Conservation (phyloP, 2,888 invertebrate genomes). For the Pediacus dermestoides region DNA sequence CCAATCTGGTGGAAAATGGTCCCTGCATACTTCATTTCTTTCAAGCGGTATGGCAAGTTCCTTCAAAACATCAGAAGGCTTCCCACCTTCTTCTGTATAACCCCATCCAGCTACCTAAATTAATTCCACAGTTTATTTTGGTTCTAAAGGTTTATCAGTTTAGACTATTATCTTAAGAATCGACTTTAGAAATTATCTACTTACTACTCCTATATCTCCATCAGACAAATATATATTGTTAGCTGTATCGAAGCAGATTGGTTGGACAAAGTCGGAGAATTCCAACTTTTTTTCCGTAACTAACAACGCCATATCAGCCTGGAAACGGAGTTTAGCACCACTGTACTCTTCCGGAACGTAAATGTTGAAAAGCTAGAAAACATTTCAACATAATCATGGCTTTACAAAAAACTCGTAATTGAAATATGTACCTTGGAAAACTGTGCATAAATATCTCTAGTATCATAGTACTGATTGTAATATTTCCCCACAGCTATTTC, state of each 20-base stretch:
- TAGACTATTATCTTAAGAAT: too few relatives aligned
- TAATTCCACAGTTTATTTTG: conserved; percentile 9
- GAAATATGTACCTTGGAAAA: conserved; percentile 35
- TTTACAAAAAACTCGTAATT: conserved; percentile 12
- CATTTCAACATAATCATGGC: conserved; percentile 9
- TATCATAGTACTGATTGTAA: conserved; percentile 34
- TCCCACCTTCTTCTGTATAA: conserved; percentile 28
- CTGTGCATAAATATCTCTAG: conserved; percentile 34
- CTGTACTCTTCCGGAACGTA: conserved; percentile 28
- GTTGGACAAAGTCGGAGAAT: conserved; percentile 39
- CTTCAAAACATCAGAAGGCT: conserved; percentile 32
- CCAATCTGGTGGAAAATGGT: conserved; percentile 27
- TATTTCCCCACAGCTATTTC: conserved; percentile 41
- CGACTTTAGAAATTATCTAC: conserved; percentile 15
- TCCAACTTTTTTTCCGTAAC: conserved; percentile 34
- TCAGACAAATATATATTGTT: conserved; percentile 5
- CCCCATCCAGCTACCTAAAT: conserved; percentile 42
- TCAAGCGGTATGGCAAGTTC: conserved; percentile 31
- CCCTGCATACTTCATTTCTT: conserved; percentile 23
- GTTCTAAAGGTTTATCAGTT: not conserved
- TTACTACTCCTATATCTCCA: conserved; percentile 29
- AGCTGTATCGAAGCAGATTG: conserved; percentile 40
- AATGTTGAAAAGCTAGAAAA: too few relatives aligned
- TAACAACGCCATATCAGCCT: conserved; percentile 43
- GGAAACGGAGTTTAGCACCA: conserved; percentile 31